A percentile compares a stretch with the other conserved stretches of the same genome.
Evolutionary conservation across 1,140 invertebrate genomes (phyloP).

Genomic region (Drosophila sp.): DNA sequence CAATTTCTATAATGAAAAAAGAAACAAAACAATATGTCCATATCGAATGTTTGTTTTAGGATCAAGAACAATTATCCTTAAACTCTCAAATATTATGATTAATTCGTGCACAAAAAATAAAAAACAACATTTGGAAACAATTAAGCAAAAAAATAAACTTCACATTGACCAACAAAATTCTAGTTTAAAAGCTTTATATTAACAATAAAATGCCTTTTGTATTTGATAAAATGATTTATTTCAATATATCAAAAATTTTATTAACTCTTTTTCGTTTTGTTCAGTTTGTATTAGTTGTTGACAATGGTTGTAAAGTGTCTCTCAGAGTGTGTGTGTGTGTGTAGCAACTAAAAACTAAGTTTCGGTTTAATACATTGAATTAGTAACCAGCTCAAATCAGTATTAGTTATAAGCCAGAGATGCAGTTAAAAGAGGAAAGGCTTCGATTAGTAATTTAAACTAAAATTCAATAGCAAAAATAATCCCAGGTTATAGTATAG

Average conservation of each 20-base stretch:
- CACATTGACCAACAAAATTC: not conserved
- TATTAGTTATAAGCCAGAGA: conserved; percentile 30
- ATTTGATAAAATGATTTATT: conserved; percentile 13
- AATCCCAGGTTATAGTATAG: conserved; percentile 11
- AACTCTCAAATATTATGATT: not conserved
- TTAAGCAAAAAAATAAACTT: not conserved
- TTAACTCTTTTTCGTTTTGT: not conserved
- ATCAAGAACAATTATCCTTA: conserved; percentile 2
- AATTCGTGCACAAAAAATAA: not conserved
- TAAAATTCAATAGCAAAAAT: conserved; percentile 14
- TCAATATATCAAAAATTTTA: conserved; percentile 12
- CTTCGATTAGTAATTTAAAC: conserved; percentile 26
- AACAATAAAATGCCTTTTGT: conserved; percentile 10
- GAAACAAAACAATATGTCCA: conserved; percentile 10
- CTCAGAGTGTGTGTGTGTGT: conserved; percentile 13
- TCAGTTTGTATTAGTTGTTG: conserved; percentile 34
- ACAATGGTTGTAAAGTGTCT: conserved; percentile 45
- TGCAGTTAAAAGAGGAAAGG: conserved; percentile 3
- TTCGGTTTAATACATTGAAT: conserved; percentile 42
- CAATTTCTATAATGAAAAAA: not conserved
- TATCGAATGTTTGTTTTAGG: not conserved
- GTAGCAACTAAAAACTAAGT: conserved; percentile 44
- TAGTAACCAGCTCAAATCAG: conserved; percentile 45
- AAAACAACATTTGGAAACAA: not conserved
- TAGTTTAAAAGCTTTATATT: not conserved